Conservation (phyloP, 2,888 invertebrate genomes). For the Nymphalis polychloros region DNA sequence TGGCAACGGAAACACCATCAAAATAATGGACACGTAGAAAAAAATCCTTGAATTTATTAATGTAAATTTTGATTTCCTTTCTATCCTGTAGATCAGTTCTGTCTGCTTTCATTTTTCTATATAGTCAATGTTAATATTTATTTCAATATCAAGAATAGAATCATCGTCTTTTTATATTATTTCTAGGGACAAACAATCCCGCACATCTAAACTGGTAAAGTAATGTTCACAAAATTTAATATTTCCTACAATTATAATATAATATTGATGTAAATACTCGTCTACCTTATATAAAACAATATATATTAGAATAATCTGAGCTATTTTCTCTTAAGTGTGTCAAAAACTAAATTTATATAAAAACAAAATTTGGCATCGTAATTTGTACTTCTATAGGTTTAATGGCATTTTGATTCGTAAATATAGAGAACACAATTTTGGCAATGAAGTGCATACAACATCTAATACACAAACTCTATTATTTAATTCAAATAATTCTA, state of each 20-base stretch:
- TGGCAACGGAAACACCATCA: too few species aligned
- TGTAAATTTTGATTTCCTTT: too few species aligned
- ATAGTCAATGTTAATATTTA: neutral
- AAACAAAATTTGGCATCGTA: constrained; percentile 43
- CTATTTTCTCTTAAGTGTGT: constrained; percentile 7
- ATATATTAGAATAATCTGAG: constrained; percentile 22
- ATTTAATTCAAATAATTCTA: constrained; percentile 2
- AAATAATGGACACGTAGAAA: too few species aligned
- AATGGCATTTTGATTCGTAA: constrained; percentile 24
- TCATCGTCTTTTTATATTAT: neutral
- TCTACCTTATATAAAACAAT: constrained; percentile 5
- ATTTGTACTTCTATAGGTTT: constrained; percentile 45
- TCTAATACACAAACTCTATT: constrained; percentile 5
- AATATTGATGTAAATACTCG: constrained; percentile 14
- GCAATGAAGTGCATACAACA: constrained; percentile 13
- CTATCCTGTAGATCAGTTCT: too few species aligned
- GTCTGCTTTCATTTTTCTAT: neutral
- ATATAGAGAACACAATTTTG: constrained; percentile 33
- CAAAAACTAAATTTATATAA: constrained; percentile 32
- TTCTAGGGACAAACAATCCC: neutral
- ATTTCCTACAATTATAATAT: neutral
- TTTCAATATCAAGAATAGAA: neutral
- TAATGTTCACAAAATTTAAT: neutral
- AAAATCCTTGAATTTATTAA: too few species aligned
- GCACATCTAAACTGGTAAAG: neutral